These are phyloP conservation scores for Zaprionus lachaisei DNA, from an alignment of 1,140 invertebrate genomes.

Conservation along the genomic window DNA sequence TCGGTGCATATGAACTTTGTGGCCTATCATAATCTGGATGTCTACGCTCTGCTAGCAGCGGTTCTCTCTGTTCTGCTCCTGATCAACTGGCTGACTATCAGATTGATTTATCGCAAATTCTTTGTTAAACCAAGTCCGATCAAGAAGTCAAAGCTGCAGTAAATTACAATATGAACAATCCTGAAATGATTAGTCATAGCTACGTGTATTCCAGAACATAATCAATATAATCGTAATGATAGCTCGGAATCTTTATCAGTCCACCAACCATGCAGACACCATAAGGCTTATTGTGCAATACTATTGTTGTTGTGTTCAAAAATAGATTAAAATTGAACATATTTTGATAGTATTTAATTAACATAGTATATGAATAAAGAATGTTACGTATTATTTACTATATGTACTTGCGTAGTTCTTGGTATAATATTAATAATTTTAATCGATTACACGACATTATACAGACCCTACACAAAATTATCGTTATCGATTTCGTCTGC, in stretches of 20 bases:
- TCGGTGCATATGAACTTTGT: constrained; percentile 64
- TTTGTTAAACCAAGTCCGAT: background rate
- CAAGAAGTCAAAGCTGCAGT: constrained; percentile 23
- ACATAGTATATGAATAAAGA: background rate
- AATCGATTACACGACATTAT: too few relatives aligned
- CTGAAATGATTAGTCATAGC: background rate
- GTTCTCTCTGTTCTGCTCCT: constrained; percentile 11
- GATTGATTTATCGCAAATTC: constrained; percentile 9
- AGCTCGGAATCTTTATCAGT: background rate
- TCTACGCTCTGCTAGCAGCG: constrained; percentile 28
- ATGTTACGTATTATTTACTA: background rate
- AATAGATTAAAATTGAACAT: background rate
- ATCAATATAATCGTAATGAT: background rate
- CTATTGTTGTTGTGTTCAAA: background rate
- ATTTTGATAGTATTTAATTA: background rate
- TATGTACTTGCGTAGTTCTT: background rate
- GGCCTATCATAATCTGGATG: constrained; percentile 58
- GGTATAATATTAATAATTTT: background rate
- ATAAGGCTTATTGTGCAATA: background rate
- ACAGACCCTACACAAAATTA: too few relatives aligned
- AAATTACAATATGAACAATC: background rate
- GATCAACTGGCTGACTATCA: background rate
- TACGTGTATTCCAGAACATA: background rate
- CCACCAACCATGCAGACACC: background rate
- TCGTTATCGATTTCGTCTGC: background rate